Percentiles rank a stretch among this genome's conserved stretches.
Conservation (phyloP, 2,797 vertebrate species). For the Coracias cyanogaster region DNA sequence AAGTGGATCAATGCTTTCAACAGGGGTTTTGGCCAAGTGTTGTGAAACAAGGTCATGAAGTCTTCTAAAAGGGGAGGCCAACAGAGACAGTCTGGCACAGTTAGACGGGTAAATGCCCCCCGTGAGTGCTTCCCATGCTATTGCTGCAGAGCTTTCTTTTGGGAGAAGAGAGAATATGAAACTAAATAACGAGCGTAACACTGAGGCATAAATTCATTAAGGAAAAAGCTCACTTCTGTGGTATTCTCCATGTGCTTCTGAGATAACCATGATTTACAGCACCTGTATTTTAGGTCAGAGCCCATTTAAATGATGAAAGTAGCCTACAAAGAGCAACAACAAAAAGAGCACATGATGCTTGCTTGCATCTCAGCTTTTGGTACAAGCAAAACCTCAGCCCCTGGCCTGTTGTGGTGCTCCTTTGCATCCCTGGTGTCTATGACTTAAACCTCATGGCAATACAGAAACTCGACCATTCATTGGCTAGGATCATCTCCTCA, state of each 20-base stretch:
- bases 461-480: not conserved
- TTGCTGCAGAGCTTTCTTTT: not conserved
- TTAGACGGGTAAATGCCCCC: not conserved
- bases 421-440: not conserved
- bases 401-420: fast-evolving
- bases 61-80: not conserved
- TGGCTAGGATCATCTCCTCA: not conserved
- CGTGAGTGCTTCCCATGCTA: fast-evolving
- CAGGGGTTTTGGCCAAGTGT: not conserved
- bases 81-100: not conserved
- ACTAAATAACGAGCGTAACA: fast-evolving
- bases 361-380: fast-evolving
- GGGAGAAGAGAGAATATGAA: not conserved
- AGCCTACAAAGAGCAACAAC: not conserved
- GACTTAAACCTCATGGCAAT: not conserved
- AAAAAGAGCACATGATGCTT: not conserved
- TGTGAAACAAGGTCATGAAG: not conserved
- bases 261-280: not conserved
- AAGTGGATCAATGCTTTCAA: not conserved
- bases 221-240: not conserved
- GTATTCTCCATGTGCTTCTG: not conserved
- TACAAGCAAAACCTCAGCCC: not conserved
- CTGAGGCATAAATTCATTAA: not conserved
- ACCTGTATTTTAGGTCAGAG: not conserved
- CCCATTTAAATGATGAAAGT: not conserved